Conservation (phyloP, 2,797 vertebrate species). For the Pangasius macronema region DNA sequence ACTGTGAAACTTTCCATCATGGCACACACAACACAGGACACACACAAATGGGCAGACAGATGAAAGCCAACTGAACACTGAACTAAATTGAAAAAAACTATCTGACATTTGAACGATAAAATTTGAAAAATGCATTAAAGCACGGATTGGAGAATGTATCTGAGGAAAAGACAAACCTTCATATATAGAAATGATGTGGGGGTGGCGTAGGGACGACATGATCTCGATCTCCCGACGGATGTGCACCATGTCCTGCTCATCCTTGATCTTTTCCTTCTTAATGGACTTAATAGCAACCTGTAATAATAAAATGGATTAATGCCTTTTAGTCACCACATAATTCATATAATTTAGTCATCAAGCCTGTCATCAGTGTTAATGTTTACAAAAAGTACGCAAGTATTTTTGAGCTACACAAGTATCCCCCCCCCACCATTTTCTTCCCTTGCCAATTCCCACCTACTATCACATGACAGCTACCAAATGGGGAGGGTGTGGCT, state of each 20-base stretch:
- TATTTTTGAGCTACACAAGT: not conserved
- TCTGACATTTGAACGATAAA: not conserved
- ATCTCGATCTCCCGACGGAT: conserved; percentile 89
- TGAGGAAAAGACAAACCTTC: conserved; percentile 78
- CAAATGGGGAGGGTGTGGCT: too few species aligned
- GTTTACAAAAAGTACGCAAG: not conserved
- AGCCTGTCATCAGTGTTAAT: not conserved
- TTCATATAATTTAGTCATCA: not conserved
- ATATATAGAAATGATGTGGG: conserved; percentile 91
- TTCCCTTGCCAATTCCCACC: not conserved
- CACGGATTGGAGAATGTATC: not conserved
- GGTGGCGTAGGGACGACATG: conserved; percentile 89
- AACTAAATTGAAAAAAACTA: not conserved
- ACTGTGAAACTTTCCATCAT: conserved; percentile 13
- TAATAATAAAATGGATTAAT: conserved; percentile 13
- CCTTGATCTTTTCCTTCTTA: conserved; percentile 91
- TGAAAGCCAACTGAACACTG: not conserved
- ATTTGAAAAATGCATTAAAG: not conserved
- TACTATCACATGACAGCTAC: not conserved
- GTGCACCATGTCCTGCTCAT: conserved; percentile 87
- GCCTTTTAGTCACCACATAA: not conserved
- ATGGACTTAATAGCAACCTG: conserved; percentile 92
- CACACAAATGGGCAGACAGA: not conserved
- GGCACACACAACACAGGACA: not conserved
- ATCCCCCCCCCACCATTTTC: not conserved